Evolutionary conservation across 2,113 vertebrate genomes (phyloP), one percentile per base, ranked within the genome.

Genomic region (Thamnaconus septentrionalis): DNA sequence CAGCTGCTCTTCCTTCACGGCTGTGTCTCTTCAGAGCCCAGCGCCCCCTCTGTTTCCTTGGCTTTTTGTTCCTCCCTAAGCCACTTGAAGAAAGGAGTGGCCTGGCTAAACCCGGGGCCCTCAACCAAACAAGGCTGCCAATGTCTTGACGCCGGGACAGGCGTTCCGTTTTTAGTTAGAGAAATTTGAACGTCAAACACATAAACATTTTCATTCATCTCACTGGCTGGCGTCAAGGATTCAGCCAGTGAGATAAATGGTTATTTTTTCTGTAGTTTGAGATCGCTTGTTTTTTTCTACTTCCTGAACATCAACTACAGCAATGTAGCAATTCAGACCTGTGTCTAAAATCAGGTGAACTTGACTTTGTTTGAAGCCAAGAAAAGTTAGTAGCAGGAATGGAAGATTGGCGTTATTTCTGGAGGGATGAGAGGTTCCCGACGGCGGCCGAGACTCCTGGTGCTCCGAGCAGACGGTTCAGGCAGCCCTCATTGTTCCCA

Each of bases 401-500:
- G 18, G 2, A 31, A 31, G 18, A 1, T 31, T 31, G 18, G 18
- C 1, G 18, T 31, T 31, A 31, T 9, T 49, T n/a, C 3, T 67
- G 8, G 8, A 44, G 39, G 7, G 48, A 58, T 6, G 6, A 51
- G 39, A 54, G 5, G 53, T 56, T 66, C 42, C 56, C 40, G 8
- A 56, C 53, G 45, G 40, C 5, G 18, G 18, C 18, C 18, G 18
- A 31, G 18, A 49, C 7, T 18, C 1, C 11, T 7, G 18, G 3
- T 56, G 6, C 66, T 63, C 40, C 44, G 43, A 41, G 64, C 87
- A 86, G 63, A 50, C 9, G 75, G 53, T 68, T 78, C 72, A 45
- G 67, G 61, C 83, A 80, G 79, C 53, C 44, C 18, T 12, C 56
- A 55, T 80, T 82, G 74, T 82, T 55, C 73, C 48, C 50, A 42